Evolutionary conservation across 2,888 invertebrate species (phyloP), one percentile per base, ranked within the genome.

Genomic region (Orchesella flavescens): DNA sequence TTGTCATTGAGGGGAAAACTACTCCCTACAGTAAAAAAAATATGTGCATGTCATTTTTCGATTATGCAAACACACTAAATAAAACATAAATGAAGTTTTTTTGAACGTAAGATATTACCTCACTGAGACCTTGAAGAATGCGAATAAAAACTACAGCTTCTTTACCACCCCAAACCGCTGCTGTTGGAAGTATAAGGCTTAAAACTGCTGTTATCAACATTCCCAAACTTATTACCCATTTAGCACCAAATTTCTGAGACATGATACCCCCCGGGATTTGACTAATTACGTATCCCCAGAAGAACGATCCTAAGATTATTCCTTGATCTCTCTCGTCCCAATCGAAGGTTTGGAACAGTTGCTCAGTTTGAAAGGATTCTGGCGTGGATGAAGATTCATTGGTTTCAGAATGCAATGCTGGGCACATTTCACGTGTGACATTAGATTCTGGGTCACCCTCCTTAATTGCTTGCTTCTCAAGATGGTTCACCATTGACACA

Each of bases 221-320:
- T 59, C 96, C 97, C 76, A 95, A 91, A 17, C 96, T 96, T 44
- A 96, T 91, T 0, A 95, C 93, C 91, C 95, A 94, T 90, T 96
- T 96, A 17, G 96, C 96, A 19, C 97, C 97, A 86, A 95, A 95
- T 87, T 93, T 93, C 88, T 95, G 95, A 0, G 96, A 94, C 46
- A 96, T 89, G 72, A 94, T 91, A 79, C 96, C 96, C 61, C 96
- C 96, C 0, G 96, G 96, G 34, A 76, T 43, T 89, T 96, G 96
- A 0, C 95, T 95, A 0, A 95, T 81, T 0, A 96, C 93, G 90
- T 96, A 96, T 1, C 96, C 96, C 92, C 95, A 95, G 91, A 95
- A 96, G 90, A 96, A 96, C 0, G 95, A 89, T 0, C 86, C 84
- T n/a, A 87, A 43, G 9, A 87, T 81, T 15, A 86, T 46, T 3